Percentiles rank a stretch among this genome's conserved stretches.
These are phyloP conservation scores for Datnioides undecimradiatus DNA, from an alignment of 2,113 vertebrate genomes.

Conservation along the genomic window DNA sequence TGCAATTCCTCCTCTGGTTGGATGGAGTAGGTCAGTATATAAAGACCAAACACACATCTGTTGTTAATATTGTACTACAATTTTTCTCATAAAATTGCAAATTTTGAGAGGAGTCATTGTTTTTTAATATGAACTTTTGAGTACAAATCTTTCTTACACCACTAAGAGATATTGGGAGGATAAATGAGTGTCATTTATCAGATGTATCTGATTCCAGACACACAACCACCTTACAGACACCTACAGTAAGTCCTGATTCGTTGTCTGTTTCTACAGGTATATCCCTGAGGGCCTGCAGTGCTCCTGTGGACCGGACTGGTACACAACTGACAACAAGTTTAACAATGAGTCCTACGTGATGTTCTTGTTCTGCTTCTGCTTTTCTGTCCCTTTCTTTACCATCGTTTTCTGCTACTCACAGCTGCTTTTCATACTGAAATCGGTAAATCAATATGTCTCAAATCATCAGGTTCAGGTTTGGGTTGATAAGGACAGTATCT, in stretches of 20 bases:
- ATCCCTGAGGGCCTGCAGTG: conserved; percentile 86
- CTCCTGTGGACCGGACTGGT: conserved; percentile 86
- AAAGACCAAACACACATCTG: not conserved
- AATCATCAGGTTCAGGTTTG: not conserved
- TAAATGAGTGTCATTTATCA: not conserved
- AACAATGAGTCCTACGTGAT: conserved; percentile 85
- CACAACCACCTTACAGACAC: not conserved
- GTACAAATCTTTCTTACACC: not conserved
- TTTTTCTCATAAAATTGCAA: not conserved
- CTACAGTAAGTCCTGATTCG: not conserved
- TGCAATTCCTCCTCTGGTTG: conserved; percentile 78
- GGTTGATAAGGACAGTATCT: not conserved
- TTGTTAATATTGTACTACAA: not conserved
- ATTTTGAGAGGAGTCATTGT: too few relatives aligned
- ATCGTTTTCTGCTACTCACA: conserved; percentile 85
- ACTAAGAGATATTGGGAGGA: not conserved
- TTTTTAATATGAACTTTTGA: not conserved
- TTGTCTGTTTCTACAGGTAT: conserved; percentile 72
- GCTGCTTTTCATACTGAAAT: conserved; percentile 82
- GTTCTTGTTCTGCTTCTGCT: conserved; percentile 87
- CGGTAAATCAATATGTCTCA: conserved; percentile 58
- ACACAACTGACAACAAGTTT: conserved; percentile 83
- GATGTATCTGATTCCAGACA: not conserved
- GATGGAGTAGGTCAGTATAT: conserved; percentile 84
- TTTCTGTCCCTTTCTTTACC: conserved; percentile 78